Evolutionary conservation across 2,113 vertebrate genomes (phyloP), one percentile per base, ranked within the genome.

Genomic region (Ibidorhyncha struthersii): DNA sequence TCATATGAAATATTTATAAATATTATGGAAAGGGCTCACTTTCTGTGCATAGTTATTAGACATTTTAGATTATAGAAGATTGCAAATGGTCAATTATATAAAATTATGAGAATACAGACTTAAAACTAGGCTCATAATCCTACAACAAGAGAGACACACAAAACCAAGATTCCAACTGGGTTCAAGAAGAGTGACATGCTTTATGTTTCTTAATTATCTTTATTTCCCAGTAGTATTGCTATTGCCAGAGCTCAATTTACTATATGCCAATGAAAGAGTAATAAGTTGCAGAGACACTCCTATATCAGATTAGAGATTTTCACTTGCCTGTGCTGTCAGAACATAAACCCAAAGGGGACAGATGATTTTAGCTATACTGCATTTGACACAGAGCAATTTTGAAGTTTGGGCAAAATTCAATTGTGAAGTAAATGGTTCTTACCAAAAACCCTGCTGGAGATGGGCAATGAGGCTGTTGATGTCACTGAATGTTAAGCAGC

Each of bases 121-220:
- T 95, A 96, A 96, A 97, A 70, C 87, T 84, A 95, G 56, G 61
- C 92, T 95, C 94, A 59, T 95, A 87, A 85, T 98, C 94, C 94
- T 97, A 84, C 36, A 25, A 94, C 59, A 52, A 97, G 89, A 97
- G 47, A 96, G 94, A 97, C 50, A 81, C 65, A 59, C 80, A 97
- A 97, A 98, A 79, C 96, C 82, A 89, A 80, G 91, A 96, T 97
- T 97, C 97, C 82, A 95, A 67, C 93, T 94, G 94, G 89, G 93
- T 97, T 97, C 95, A 97, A 97, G 92, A 96, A 96, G 95, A 98
- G 81, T 97, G 97, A 96, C 97, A 95, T 98, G 97, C 97, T 98
- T 98, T 98, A 98, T 97, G 97, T 98, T 98, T 98, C 97, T 98
- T 98, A 98, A 98, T 98, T 98, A 98, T 98, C 98, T 98, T 98